phyloP scores from a whole-genome alignment of 2,797 vertebrate species.

The Thamnophis elegans region DNA sequence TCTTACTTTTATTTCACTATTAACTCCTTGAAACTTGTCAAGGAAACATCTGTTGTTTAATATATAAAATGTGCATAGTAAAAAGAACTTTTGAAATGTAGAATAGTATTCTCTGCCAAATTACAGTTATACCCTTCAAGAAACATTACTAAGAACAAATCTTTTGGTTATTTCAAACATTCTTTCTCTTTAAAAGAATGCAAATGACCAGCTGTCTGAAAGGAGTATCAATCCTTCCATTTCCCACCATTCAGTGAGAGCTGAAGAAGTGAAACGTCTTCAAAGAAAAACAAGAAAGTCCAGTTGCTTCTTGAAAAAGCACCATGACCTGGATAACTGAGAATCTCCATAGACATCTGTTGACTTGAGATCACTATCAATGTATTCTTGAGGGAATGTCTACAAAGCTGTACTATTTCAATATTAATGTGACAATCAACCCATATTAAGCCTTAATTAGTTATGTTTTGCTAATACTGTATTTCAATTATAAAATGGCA shows the following conservation, averaged over 20 bases:
- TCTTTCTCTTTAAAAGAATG: too few relatives aligned
- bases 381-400: neutral
- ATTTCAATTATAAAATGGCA: neutral
- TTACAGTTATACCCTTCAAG: slow-evolving; percentile 41
- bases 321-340: too few relatives aligned
- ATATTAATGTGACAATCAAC: neutral
- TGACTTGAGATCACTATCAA: neutral
- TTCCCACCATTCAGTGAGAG: too few relatives aligned
- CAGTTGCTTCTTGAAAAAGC: too few relatives aligned
- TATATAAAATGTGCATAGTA: slow-evolving; percentile 59
- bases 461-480: neutral
- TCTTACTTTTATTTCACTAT: slow-evolving; percentile 34
- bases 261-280: too few relatives aligned
- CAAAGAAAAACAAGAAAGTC: too few relatives aligned
- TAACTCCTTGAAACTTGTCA: slow-evolving; percentile 41
- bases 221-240: too few relatives aligned
- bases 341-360: neutral
- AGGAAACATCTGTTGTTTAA: slow-evolving; percentile 54
- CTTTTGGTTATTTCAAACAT: neutral
- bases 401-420: neutral
- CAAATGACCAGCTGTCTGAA: too few relatives aligned
- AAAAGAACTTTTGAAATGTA: slow-evolving; percentile 54
- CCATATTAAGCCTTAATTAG: neutral
- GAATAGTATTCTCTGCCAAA: slow-evolving; percentile 53
- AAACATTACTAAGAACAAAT: neutral